Base-by-base conservation (phyloP, 2,797 vertebrate genomes). In the Eospalax fontanierii region DNA sequence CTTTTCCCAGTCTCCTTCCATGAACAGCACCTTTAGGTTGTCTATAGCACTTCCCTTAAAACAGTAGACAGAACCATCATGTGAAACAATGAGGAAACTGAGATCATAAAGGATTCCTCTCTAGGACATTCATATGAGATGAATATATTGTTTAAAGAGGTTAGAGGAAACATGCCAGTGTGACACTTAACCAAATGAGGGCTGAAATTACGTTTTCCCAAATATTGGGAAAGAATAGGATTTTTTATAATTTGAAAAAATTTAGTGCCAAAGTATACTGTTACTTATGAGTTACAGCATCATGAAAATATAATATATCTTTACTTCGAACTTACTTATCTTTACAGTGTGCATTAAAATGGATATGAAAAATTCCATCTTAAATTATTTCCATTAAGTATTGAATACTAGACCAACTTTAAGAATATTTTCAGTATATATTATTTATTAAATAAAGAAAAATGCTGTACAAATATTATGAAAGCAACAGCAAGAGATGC, bases 301-400 rank as follows among this genome's bases (percentile, higher is more conserved):
- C 66, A 87, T 40, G 54, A 30, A 88, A 89, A 82, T 75, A 65
- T 1, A 75, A 71, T 87, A 82, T 30, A 80, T 88, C 2, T 78
- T 80, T 96, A 80, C 93, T 66, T 61, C 9, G 61, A 80, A 50
- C 87, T 66, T 65, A 70, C 87, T 74, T 91, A 30, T 18, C 46
- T 85, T 83, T 82, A 30, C 0, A 43, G 1, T 82, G 15, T 50
- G 7, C 1, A 91, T 4, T 22, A 87, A 83, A 87, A 66, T 66
- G 65, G 83, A 33, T 57, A 35, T 87, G 1, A 50, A 84, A 71
- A n/a, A 35, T 43, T 80, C 57, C 18, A 63, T 40, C 26, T 66
- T 15, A 85, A 82, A 82, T 74, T 65, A 87, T 68, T 79, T 94
- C 59, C 21, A 89, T 9, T 78, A 82, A 76, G 82, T 73, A 43